These are phyloP conservation scores for Mormyrus lacerda DNA, from an alignment of 2,113 vertebrate species.

Conservation along the genomic window DNA sequence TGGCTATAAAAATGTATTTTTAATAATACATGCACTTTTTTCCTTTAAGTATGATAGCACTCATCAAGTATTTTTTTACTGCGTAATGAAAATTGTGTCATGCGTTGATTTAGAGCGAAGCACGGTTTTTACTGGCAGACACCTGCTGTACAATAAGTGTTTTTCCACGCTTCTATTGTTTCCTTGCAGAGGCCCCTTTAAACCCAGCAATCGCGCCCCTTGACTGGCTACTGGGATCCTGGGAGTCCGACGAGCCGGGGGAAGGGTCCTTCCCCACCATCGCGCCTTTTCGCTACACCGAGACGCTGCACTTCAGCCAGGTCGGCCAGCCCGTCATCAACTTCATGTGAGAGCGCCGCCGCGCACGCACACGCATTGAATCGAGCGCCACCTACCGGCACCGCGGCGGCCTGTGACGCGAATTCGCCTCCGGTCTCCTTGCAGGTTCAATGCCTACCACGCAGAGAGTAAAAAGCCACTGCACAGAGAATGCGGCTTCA, in stretches of 20 bases:
- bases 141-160: neutral
- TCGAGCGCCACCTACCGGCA: neutral
- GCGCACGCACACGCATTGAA: neutral
- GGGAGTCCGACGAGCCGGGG: conserved; percentile 80
- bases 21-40: neutral
- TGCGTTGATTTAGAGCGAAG: neutral
- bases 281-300: conserved; percentile 78
- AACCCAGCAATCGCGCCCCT: conserved; percentile 69
- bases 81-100: neutral
- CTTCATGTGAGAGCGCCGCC: conserved; percentile 64
- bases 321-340: conserved; percentile 68
- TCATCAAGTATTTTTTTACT: neutral
- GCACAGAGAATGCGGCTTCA: conserved; percentile 88
- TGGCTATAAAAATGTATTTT: neutral
- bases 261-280: conserved; percentile 74
- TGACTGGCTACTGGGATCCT: conserved; percentile 89
- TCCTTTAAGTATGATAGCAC: neutral
- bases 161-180: conserved; percentile 10
- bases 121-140: neutral
- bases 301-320: conserved; percentile 77
- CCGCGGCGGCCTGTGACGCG: neutral
- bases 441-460: conserved; percentile 86
- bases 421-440: neutral
- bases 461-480: conserved; percentile 79
- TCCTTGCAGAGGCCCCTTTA: conserved; percentile 59